Evolutionary conservation across 2,113 vertebrate genomes (phyloP), one percentile per base, ranked within the genome.

Genomic region (Nettapus auritus): DNA sequence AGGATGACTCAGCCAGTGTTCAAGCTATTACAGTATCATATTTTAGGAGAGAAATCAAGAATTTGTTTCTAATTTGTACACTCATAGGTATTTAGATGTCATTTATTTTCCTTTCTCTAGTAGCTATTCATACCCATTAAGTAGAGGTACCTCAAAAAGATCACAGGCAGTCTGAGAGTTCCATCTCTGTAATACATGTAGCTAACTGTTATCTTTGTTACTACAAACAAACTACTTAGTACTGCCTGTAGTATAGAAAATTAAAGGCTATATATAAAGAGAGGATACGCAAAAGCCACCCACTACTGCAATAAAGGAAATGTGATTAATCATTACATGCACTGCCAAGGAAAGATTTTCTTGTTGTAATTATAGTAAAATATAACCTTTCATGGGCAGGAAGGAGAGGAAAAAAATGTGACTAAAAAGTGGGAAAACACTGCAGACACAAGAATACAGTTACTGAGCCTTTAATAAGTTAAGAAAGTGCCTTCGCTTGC

Each of bases 361-460:
- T 71, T 94, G 53, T 46, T 28, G 60, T 86, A 86, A 93, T 92
- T 95, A 92, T 2, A 95, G 84, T 78, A 93, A 84, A 95, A 90
- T 94, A 96, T 46, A 97, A 82, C 71, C 28, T 95, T 93, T 34
- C n/a, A 33, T 64, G 8, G 40, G 26, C 34, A 95, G 91, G 94
- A 92, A 96, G 9, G 34, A 53, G 15, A 82, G 15, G 23, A 59
- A 75, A 90, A 94, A 91, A 85, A 57, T 40, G 10, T 89, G 46
- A 78, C 88, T 63, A 80, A 82, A 95, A 95, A 75, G 31, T 73
- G 66, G 12, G 10, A 46, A 60, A 74, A 33, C 7, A 83, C 44
- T 36, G 20, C 13, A 94, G 36, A 71, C 16, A 55, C 13, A 88
- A 31, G 23, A 95, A 87, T 67, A 86, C 18, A 80, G 67, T 56